Evolutionary conservation across 2,797 vertebrate species (phyloP).

Genomic region (Acanthis flammea): DNA sequence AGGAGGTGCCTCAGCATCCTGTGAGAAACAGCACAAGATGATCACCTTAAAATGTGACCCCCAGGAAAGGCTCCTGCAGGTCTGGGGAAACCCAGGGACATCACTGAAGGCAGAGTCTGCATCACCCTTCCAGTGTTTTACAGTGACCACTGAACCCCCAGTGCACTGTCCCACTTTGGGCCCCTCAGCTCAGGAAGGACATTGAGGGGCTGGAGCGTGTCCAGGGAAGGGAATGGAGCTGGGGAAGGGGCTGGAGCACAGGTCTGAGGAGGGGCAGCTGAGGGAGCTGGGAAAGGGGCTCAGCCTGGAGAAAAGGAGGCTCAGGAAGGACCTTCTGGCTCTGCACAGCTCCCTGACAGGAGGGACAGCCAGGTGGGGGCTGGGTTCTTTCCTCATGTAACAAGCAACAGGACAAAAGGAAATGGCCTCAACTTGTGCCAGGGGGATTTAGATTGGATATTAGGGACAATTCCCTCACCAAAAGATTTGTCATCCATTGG

Average conservation of each 20-base stretch:
- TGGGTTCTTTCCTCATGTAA: accelerated
- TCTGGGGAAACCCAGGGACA: background rate
- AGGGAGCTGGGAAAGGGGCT: background rate
- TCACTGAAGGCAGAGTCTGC: background rate
- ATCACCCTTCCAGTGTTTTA: background rate
- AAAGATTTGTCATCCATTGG: background rate
- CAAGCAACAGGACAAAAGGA: background rate
- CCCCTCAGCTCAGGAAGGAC: accelerated
- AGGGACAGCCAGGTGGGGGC: background rate
- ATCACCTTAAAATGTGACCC: background rate
- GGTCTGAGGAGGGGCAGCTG: background rate
- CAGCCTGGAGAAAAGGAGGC: background rate
- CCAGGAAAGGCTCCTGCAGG: background rate
- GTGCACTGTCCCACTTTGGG: background rate
- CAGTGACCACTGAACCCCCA: background rate
- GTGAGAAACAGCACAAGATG: background rate
- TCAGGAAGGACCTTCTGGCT: accelerated
- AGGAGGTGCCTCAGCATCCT: background rate
- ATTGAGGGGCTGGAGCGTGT: accelerated
- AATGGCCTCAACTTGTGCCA: background rate
- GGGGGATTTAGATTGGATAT: background rate
- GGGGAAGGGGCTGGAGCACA: background rate
- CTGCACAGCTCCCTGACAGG: background rate
- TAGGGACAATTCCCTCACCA: background rate
- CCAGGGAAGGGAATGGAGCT: accelerated